Evolutionary conservation across 2,888 invertebrate species (phyloP), one percentile per base, ranked within the genome.

Genomic region (Cryptops parisi): DNA sequence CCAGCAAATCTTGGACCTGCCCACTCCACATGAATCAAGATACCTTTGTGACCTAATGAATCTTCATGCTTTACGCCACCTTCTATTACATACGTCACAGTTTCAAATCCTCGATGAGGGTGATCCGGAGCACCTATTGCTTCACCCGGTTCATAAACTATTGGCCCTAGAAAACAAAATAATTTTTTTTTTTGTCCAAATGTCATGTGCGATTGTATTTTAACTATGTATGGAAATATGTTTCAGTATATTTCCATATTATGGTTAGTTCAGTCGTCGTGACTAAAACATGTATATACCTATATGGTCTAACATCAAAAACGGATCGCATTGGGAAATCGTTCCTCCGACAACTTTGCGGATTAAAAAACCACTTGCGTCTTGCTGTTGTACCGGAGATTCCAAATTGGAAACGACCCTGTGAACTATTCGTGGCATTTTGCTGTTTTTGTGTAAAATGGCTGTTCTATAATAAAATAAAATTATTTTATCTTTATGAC

Each of bases 31-130:
- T n/a, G n/a, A n/a, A n/a, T n/a, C n/a, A n/a, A n/a, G n/a, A n/a
- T 46, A 52, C 65, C 64, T 50, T 58, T 61, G 51, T 65, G 62
- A 4, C 65, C 65, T 12, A 60, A 58, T 12, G 63, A 64, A 54
- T 65, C 65, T 53, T 64, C 60, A 54, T 65, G 65, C 24, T 61
- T 59, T 9, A 62, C 55, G 1, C 61, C 62, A 3, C 65, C 65
- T 54, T 62, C 60, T 3, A 65, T 60, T 12, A 65, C 58, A 52
- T 64, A 65, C 4, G 62, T 62, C 17, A 65, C 64, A 9, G 64
- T 64, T 56, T 64, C 63, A 54, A 65, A 65, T 2, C 65, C 64
- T 44, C 64, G 52, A 52, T 65, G 65, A 3, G 65, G 65, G 55
- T 65, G 65, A 54, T 65, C 65, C 2, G 65, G 64, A 22, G 52